Evolutionary conservation across 2,113 vertebrate species (phyloP), one percentile per base, ranked within the genome.

Genomic region (Xiphias gladius): DNA sequence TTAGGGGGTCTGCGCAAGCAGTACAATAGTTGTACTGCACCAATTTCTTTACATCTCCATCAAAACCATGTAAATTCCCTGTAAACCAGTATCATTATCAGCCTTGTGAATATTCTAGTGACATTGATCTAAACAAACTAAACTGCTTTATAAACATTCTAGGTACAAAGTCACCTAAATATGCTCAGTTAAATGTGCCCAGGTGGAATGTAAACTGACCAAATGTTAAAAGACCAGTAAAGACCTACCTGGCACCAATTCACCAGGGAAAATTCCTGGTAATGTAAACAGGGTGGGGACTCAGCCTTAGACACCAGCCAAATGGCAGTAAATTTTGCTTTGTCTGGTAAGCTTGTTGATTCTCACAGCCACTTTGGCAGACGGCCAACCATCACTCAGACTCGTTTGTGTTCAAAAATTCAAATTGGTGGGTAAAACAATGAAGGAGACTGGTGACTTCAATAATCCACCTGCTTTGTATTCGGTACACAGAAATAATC

Each of bases 401-500:
- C 79, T 57, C 7, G 57, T 79, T 83, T 67, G 61, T 43, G 74
- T 76, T 88, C 66, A 30, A 79, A 89, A 90, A 88, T 83, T 78
- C 58, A 46, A 88, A 86, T 71, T 73, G 85, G 59, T 69, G 73
- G 82, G 57, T 73, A 41, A 88, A 83, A 89, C 79, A 82, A 78
- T 52, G 62, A 86, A 77, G 66, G 70, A 78, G 66, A 67, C 68
- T 57, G 76, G 82, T 78, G 77, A 84, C 76, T 86, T 82, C 20
- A 50, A 84, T 88, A 79, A 89, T 88, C 88, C 80, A 85, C 83
- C 88, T 84, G 85, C 83, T 88, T 88, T 90, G 86, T 86, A 85
- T 90, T 68, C 69, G 5, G 73, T 43, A 77, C 84, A 69, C 82
- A 81, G 62, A 85, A 54, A 86, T 67, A 37, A 84, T 69, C 20